phyloP scores from a whole-genome alignment of 2,888 invertebrate genomes.

The Branchellion lobata region DNA sequence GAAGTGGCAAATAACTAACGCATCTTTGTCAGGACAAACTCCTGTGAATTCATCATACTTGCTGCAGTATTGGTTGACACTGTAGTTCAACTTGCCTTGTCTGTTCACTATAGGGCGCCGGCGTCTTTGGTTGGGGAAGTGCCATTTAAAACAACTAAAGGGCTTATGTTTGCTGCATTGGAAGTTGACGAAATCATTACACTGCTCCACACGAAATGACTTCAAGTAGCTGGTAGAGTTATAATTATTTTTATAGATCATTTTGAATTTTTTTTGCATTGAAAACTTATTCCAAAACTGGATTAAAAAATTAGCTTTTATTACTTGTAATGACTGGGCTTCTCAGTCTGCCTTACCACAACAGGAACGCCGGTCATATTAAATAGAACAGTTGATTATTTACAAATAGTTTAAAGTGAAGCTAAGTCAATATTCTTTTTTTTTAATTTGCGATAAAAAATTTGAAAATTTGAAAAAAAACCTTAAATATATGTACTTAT shows the following conservation, averaged over 20 bases:
- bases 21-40: slow-evolving; percentile 96
- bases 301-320: background rate
- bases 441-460: too few relatives aligned
- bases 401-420: too few relatives aligned
- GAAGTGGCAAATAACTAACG: slow-evolving; percentile 72
- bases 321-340: slow-evolving; percentile 44
- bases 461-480: too few relatives aligned
- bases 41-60: slow-evolving; percentile 99
- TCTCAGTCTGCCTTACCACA: slow-evolving; percentile 39
- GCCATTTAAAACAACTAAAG: slow-evolving; percentile 99
- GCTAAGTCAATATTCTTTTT: too few relatives aligned
- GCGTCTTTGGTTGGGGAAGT: slow-evolving; percentile 94
- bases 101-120: slow-evolving; percentile 88
- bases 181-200: slow-evolving; percentile 97
- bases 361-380: slow-evolving; percentile 4
- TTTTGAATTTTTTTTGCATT: background rate
- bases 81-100: slow-evolving; percentile 98
- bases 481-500: too few relatives aligned
- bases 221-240: slow-evolving; percentile 83
- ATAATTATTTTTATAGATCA: background rate
- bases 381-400: too few relatives aligned
- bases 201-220: slow-evolving; percentile 99
- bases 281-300: background rate
- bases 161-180: slow-evolving; percentile 99
- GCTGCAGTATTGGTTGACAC: slow-evolving; percentile 97